Conservation (phyloP, 2,113 vertebrate genomes). For the Amphilophus citrinellus region DNA sequence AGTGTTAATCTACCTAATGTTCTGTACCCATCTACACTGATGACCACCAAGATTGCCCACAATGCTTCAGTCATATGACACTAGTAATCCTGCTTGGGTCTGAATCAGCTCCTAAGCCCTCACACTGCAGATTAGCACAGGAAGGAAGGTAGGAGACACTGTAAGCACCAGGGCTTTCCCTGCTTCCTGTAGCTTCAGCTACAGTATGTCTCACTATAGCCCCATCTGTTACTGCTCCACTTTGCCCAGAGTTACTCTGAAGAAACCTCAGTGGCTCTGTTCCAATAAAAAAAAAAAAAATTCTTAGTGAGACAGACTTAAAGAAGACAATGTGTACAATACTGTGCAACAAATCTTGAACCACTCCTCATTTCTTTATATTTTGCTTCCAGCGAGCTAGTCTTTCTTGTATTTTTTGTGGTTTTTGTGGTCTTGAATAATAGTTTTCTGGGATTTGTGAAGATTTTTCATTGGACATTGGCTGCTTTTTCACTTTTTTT, state of each 20-base stretch:
- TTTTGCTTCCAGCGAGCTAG: not conserved
- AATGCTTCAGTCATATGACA: conserved; percentile 69
- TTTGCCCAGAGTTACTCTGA: conserved; percentile 36
- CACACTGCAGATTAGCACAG: conserved; percentile 75
- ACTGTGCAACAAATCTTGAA: not conserved
- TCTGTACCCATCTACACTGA: conserved; percentile 7
- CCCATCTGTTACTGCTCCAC: conserved; percentile 56
- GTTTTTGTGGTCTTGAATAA: too few species aligned
- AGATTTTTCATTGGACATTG: too few species aligned
- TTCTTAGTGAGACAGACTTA: not conserved
- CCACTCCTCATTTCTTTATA: not conserved
- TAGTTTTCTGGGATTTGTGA: too few species aligned
- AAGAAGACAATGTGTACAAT: not conserved
- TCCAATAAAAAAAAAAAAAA: not conserved
- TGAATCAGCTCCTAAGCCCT: conserved; percentile 75
- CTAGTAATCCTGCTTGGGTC: conserved; percentile 74
- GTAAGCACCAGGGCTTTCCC: conserved; percentile 67
- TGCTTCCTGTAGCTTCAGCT: conserved; percentile 46
- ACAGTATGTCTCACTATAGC: not conserved
- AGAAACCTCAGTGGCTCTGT: not conserved
- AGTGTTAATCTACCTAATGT: conserved; percentile 1
- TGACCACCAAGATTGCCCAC: conserved; percentile 69
- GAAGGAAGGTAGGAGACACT: conserved; percentile 67
- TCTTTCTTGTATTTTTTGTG: too few species aligned
- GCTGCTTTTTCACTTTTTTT: not conserved